A percentile compares a stretch with the other conserved stretches of the same genome.
Conservation (phyloP, 1,140 invertebrate species). For the Pogonognathellus flavescens region DNA sequence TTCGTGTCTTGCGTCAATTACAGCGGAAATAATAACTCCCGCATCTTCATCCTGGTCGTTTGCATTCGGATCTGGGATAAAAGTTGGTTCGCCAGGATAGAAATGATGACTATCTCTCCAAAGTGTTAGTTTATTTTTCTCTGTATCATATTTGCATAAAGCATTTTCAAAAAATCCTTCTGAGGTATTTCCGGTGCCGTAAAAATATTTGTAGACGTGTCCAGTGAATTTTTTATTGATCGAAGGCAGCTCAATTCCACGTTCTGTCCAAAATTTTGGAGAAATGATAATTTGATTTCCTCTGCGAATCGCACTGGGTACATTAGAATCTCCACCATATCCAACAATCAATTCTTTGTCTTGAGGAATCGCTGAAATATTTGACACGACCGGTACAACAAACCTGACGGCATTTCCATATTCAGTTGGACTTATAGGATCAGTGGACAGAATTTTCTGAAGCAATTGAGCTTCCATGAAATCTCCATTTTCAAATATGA, state of each 20-base stretch:
- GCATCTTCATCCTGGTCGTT: conserved; percentile 55
- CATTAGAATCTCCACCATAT: background rate
- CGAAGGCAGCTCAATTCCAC: conserved; percentile 55
- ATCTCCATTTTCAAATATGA: conserved; percentile 50
- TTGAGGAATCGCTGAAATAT: background rate
- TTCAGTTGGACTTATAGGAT: conserved; percentile 63
- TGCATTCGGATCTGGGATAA: conserved; percentile 56
- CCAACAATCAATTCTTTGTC: background rate
- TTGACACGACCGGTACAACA: conserved; percentile 48
- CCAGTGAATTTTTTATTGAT: conserved; percentile 55
- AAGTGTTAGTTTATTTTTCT: conserved; percentile 35
- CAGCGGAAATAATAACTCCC: conserved; percentile 57
- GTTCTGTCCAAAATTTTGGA: conserved; percentile 56
- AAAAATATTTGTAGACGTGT: conserved; percentile 56
- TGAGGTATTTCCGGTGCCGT: conserved; percentile 58
- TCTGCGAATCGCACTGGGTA: conserved; percentile 51
- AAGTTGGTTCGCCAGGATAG: conserved; percentile 56
- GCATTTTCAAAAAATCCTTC: conserved; percentile 58
- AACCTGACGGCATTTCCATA: conserved; percentile 53
- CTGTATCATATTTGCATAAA: conserved; percentile 55
- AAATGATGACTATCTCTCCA: conserved; percentile 52
- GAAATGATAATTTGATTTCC: conserved; percentile 58
- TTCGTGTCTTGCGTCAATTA: conserved; percentile 54
- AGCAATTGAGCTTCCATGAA: conserved; percentile 69
- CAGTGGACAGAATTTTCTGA: conserved; percentile 67